Conservation (phyloP, 23 tunicate species). For the Diplosoma virens region DNA sequence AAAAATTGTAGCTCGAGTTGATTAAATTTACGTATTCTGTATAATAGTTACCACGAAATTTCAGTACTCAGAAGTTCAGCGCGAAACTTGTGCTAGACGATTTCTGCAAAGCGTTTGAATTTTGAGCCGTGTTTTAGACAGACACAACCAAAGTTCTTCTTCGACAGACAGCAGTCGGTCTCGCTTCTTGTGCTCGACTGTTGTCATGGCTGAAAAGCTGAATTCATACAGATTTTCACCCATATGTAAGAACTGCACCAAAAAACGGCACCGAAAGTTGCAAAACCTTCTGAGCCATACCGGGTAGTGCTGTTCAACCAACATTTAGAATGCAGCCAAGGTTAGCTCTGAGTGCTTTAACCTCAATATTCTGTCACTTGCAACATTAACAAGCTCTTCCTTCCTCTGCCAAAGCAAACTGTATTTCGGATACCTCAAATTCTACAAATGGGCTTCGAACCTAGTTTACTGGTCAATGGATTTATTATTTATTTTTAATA, state of each 20-base stretch:
- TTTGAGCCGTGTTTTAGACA: neutral
- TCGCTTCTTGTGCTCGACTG: neutral
- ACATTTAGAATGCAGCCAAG: neutral
- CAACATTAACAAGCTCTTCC: neutral
- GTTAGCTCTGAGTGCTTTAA: neutral
- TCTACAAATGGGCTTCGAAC: neutral
- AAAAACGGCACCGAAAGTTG: neutral
- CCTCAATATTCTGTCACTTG: neutral
- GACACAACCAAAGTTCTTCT: neutral
- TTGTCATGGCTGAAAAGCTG: neutral
- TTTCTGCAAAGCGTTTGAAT: neutral
- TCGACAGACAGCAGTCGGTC: neutral
- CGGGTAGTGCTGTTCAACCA: neutral
- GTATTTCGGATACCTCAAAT: neutral
- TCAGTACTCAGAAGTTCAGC: neutral
- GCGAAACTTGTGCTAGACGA: neutral
- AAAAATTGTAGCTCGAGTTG: neutral
- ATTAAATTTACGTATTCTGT: neutral
- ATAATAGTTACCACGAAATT: neutral
- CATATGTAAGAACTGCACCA: neutral
- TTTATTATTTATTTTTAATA: neutral
- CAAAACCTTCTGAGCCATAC: no score
- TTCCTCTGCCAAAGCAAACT: neutral
- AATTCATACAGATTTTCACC: neutral
- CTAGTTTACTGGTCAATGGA: neutral